Conservation (phyloP, 2,888 invertebrate species). For the Dryobotodes eremita region DNA sequence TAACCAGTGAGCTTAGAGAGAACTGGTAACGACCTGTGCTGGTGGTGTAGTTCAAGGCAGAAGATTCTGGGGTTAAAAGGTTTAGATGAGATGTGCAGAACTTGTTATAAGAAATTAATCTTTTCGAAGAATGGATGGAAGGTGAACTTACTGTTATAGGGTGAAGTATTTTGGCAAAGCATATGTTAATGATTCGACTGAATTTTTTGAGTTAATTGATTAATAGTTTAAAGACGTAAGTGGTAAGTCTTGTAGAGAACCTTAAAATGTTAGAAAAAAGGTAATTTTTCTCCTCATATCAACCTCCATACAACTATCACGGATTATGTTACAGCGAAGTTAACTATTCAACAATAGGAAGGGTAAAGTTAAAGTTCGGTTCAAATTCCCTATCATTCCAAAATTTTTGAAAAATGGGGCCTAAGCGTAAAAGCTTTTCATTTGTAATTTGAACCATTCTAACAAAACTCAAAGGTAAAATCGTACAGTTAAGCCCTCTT, state of each 20-base stretch:
- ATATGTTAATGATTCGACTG: too few relatives aligned
- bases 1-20: conserved; percentile 38
- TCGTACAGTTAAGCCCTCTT: conserved; percentile 20
- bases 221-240: too few relatives aligned
- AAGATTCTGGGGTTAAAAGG: background rate
- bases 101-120: background rate
- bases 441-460: background rate
- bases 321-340: background rate
- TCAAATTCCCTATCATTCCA: background rate
- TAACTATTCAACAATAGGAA: background rate
- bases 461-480: conserved; percentile 28
- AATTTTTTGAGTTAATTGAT: background rate
- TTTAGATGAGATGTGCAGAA: background rate
- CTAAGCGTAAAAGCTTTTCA: background rate
- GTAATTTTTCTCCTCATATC: too few relatives aligned
- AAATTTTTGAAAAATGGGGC: background rate
- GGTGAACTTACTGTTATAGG: too few relatives aligned
- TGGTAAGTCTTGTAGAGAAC: background rate
- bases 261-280: background rate
- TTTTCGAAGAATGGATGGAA: background rate
- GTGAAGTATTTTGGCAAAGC: background rate
- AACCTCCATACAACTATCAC: too few relatives aligned
- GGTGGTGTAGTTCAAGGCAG: conserved; percentile 5
- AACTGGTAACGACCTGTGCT: conserved; percentile 34
- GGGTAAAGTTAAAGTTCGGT: too few relatives aligned